Conservation (phyloP, 2,888 invertebrate species). For the Ochropacha duplaris region DNA sequence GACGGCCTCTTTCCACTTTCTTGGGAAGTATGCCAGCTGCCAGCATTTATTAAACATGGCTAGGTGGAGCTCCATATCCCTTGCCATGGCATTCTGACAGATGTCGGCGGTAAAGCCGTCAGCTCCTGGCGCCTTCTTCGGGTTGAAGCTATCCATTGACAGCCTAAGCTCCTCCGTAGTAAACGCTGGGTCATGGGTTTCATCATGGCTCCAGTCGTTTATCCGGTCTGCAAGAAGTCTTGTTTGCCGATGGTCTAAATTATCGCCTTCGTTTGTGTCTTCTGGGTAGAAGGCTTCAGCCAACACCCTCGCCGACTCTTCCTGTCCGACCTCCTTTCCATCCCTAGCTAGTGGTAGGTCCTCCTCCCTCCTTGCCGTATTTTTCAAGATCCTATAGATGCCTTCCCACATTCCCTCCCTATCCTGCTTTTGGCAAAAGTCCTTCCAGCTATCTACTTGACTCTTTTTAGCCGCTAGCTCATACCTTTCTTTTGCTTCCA, state of each 20-base stretch:
- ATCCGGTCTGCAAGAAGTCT: neutral
- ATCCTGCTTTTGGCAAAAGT: no score
- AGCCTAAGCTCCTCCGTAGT: slow-evolving; percentile 1
- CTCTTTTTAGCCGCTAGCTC: no score
- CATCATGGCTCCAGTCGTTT: neutral
- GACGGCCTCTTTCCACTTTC: neutral
- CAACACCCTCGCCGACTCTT: neutral
- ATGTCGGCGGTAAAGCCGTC: neutral
- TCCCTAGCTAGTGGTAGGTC: no score
- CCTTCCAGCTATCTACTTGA: no score
- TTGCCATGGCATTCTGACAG: neutral
- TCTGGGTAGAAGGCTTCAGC: neutral
- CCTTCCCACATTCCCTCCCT: no score
- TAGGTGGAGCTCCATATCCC: slow-evolving; percentile 7
- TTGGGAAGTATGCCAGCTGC: neutral
- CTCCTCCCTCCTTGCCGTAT: no score
- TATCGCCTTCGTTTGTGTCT: neutral
- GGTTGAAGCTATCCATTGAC: neutral
- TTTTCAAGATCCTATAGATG: no score
- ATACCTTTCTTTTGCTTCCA: no score
- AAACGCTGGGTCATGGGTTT: neutral
- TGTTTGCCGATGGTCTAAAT: neutral
- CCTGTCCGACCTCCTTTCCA: no score
- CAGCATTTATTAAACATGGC: neutral
- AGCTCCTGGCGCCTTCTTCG: slow-evolving; percentile 9